phyloP scores from a whole-genome alignment of 2,113 vertebrate genomes.

The Myanophis thanlyinensis region DNA sequence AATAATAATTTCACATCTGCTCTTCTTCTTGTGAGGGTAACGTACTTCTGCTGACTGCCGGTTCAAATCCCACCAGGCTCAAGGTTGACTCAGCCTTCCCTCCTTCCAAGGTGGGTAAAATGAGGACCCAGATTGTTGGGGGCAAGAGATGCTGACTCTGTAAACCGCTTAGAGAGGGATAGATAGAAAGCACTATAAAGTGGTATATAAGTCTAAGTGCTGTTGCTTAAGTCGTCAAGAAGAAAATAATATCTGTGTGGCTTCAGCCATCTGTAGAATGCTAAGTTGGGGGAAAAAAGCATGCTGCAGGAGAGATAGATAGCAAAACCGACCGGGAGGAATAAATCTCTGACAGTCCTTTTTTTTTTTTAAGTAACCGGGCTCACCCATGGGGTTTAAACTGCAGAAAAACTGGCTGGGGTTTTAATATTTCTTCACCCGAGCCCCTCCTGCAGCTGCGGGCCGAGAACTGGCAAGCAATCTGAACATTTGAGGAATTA shows the following conservation, averaged over 20 bases:
- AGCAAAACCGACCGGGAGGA: too few relatives aligned
- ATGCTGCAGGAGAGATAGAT: background rate
- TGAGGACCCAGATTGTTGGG: too few relatives aligned
- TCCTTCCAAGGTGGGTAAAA: too few relatives aligned
- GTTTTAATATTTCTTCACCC: slow-evolving; percentile 3
- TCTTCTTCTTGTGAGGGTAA: background rate
- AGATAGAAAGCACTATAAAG: too few relatives aligned
- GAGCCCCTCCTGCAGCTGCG: slow-evolving; percentile 10
- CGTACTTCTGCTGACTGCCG: too few relatives aligned
- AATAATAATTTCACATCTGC: too few relatives aligned
- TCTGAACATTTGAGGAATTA: slow-evolving; percentile 52
- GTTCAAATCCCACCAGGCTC: too few relatives aligned
- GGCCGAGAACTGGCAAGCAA: slow-evolving; percentile 44
- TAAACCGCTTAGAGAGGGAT: too few relatives aligned
- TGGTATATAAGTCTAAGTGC: too few relatives aligned
- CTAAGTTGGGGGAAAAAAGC: slow-evolving; percentile 7
- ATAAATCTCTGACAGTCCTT: background rate
- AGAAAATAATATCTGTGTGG: background rate
- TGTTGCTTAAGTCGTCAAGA: too few relatives aligned
- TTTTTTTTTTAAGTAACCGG: background rate
- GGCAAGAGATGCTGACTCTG: too few relatives aligned
- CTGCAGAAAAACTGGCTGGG: background rate
- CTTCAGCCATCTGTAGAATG: background rate
- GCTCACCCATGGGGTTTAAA: background rate
- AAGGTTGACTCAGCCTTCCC: too few relatives aligned